A percentile compares a stretch with the other conserved stretches of the same genome.
These are phyloP conservation scores for Hypotaenidia okinawae DNA, from an alignment of 2,797 vertebrate genomes.

Conservation along the genomic window DNA sequence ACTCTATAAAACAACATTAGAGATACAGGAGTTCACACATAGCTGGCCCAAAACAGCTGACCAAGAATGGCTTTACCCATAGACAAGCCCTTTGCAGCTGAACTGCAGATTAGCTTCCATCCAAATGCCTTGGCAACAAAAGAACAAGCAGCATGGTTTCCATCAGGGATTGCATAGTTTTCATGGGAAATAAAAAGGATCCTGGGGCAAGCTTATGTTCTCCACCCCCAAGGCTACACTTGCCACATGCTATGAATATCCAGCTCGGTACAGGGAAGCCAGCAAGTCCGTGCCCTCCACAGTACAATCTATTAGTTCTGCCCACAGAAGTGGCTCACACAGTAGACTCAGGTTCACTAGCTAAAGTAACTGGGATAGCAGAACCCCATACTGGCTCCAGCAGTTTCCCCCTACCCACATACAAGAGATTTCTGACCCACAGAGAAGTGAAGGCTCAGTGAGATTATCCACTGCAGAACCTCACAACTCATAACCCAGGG, in stretches of 20 bases:
- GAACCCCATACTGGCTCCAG: neutral
- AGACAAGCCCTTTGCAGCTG: neutral
- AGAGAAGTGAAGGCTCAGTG: neutral
- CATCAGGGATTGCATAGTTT: neutral
- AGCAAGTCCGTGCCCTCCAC: neutral
- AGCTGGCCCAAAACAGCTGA: neutral
- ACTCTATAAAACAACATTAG: neutral
- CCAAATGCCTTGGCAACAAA: neutral
- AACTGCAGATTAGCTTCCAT: neutral
- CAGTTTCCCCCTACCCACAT: neutral
- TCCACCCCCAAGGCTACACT: neutral
- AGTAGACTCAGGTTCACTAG: neutral
- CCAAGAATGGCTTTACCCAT: neutral
- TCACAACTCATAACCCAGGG: neutral
- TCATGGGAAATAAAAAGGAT: neutral
- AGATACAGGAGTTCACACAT: neutral
- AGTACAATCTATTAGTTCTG: neutral
- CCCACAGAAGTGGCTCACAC: fast-evolving
- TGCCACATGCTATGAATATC: neutral
- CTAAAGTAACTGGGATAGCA: neutral
- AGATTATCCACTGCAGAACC: neutral
- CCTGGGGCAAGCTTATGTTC: neutral
- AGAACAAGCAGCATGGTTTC: neutral
- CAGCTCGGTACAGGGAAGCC: neutral
- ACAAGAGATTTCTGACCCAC: neutral